These are phyloP conservation scores for Nylanderia fulva DNA, from an alignment of 1,140 invertebrate genomes.

Conservation along the genomic window DNA sequence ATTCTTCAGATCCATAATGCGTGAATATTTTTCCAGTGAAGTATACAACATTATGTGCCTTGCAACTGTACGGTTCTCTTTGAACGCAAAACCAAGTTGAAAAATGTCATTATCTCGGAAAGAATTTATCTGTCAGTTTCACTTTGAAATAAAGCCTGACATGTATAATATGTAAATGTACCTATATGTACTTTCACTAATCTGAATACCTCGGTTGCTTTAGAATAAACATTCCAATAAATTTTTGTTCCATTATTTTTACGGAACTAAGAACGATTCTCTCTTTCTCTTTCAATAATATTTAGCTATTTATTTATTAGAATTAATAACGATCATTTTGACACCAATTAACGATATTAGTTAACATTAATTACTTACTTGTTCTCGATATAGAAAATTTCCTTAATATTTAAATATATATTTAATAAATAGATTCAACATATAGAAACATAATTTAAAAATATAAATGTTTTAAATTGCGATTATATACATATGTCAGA, in stretches of 20 bases:
- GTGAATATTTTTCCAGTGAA: conserved; percentile 7
- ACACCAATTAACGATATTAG: not conserved
- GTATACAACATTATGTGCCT: conserved; percentile 15
- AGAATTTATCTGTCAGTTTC: conserved; percentile 16
- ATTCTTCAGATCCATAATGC: conserved; percentile 11
- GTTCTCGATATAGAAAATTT: not conserved
- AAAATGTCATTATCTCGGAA: conserved; percentile 24
- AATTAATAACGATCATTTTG: not conserved
- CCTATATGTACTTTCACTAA: not conserved
- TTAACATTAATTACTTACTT: not conserved
- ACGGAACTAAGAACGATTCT: not conserved
- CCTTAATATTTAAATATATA: too few species aligned
- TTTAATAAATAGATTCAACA: too few species aligned
- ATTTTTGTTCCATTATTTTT: not conserved
- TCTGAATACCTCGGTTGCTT: not conserved
- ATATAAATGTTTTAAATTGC: not conserved
- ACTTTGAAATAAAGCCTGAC: not conserved
- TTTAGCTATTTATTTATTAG: not conserved
- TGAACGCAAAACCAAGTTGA: not conserved
- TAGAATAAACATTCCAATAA: not conserved
- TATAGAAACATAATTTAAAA: not conserved
- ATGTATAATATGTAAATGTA: too few species aligned
- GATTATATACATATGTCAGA: not conserved
- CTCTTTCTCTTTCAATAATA: not conserved
- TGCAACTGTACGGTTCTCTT: conserved; percentile 8